phyloP scores from a whole-genome alignment of 2,797 vertebrate species.

The Calcarius lapponicus region DNA sequence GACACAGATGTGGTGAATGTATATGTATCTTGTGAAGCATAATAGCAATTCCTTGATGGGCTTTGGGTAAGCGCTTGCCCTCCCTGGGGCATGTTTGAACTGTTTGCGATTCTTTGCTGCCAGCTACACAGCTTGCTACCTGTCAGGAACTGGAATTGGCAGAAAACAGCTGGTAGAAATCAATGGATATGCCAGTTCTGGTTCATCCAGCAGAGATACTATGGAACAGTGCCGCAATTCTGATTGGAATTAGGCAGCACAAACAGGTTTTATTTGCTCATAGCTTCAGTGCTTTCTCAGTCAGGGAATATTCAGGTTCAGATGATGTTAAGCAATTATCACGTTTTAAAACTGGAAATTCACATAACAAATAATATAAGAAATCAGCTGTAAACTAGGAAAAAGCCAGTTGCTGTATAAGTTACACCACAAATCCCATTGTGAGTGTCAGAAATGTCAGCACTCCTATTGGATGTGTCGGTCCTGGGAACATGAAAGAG shows the following conservation, averaged over 20 bases:
- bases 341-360: conserved; percentile 12
- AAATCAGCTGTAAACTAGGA: neutral
- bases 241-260: conserved; percentile 34
- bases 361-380: neutral
- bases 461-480: neutral
- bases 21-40: conserved; percentile 72
- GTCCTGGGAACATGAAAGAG: neutral
- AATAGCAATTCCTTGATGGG: conserved; percentile 78
- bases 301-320: conserved; percentile 7
- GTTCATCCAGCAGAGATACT: conserved; percentile 61
- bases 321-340: conserved; percentile 4
- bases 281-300: neutral
- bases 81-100: conserved; percentile 72
- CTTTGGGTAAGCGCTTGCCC: conserved; percentile 77
- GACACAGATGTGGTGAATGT: conserved; percentile 79
- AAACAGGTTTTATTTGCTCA: neutral
- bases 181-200: conserved; percentile 67
- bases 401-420: neutral
- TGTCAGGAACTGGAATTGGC: conserved; percentile 77
- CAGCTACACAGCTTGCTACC: conserved; percentile 78
- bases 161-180: conserved; percentile 75
- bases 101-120: conserved; percentile 71
- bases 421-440: neutral
- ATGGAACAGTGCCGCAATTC: conserved; percentile 28
- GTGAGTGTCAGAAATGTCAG: neutral